Conservation (phyloP, 2,888 invertebrate genomes). For the Byasa hedistus region DNA sequence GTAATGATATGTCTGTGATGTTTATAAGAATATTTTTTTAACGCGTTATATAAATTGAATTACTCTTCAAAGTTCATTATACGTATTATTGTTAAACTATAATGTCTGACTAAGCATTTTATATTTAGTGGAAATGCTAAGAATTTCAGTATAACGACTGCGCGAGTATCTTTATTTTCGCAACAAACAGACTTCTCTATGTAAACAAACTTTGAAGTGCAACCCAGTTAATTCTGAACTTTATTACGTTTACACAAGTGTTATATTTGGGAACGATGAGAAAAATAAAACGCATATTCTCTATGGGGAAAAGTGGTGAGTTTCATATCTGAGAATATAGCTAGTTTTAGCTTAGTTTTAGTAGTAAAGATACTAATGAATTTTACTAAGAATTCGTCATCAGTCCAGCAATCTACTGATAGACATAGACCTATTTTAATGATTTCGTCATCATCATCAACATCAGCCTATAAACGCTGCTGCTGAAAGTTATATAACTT, state of each 20-base stretch:
- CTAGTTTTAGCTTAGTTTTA: neutral
- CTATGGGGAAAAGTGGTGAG: conserved; percentile 64
- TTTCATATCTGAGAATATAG: conserved; percentile 26
- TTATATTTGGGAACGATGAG: conserved; percentile 51
- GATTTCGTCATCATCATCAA: too few species aligned
- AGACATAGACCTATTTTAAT: too few species aligned
- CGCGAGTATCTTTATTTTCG: conserved; percentile 21
- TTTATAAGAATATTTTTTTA: neutral
- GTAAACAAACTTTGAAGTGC: conserved; percentile 22
- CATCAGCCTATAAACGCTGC: too few species aligned
- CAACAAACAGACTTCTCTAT: conserved; percentile 7
- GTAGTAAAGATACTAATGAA: too few species aligned
- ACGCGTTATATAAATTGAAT: neutral
- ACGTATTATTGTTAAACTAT: neutral
- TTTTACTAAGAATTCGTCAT: too few species aligned
- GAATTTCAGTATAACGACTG: conserved; percentile 17
- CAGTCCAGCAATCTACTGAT: too few species aligned
- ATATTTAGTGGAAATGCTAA: conserved; percentile 5
- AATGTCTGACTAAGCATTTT: conserved; percentile 5
- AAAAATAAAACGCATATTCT: conserved; percentile 67
- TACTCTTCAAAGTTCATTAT: neutral
- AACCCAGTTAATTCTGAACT: neutral
- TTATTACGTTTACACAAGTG: conserved; percentile 23
- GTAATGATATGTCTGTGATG: too few species aligned
- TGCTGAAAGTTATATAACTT: too few species aligned